A percentile compares a stretch with the other conserved stretches of the same genome.
These are phyloP conservation scores for Cossypha caffra DNA, from an alignment of 2,797 vertebrate species.

Conservation along the genomic window DNA sequence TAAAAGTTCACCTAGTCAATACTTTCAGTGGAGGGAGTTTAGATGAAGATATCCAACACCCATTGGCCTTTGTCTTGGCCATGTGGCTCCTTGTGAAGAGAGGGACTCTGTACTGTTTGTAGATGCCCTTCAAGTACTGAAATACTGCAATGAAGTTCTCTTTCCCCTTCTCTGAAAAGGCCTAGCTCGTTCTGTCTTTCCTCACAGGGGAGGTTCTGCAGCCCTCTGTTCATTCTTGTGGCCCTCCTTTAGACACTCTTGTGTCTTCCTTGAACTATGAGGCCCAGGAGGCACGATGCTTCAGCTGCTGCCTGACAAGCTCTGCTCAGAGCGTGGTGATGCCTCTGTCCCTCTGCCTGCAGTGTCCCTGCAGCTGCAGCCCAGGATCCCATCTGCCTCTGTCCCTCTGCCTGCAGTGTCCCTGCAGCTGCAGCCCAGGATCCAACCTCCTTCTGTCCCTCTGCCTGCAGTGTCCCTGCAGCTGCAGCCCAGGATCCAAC, in stretches of 20 bases:
- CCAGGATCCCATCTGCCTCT: neutral
- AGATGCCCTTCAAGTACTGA: neutral
- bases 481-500: too few relatives aligned
- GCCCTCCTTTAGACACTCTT: too few relatives aligned
- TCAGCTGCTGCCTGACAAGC: rapidly evolving
- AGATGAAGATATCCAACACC: neutral
- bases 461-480: too few relatives aligned
- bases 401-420: too few relatives aligned
- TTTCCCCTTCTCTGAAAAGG: neutral
- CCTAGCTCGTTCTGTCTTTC: neutral
- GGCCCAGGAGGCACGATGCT: rapidly evolving
- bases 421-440: too few relatives aligned
- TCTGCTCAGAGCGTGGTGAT: neutral
- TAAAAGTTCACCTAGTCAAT: neutral
- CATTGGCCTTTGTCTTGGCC: neutral
- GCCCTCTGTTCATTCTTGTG: neutral
- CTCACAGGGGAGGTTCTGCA: neutral
- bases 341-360: neutral
- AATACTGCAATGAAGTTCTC: neutral
- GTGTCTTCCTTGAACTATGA: neutral
- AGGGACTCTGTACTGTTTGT: neutral
- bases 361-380: neutral
- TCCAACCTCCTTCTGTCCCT: too few relatives aligned
- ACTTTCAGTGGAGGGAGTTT: neutral
- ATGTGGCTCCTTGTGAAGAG: neutral